Evolutionary conservation across 2,113 vertebrate genomes (phyloP).

Genomic region (Catharus fuscescens): DNA sequence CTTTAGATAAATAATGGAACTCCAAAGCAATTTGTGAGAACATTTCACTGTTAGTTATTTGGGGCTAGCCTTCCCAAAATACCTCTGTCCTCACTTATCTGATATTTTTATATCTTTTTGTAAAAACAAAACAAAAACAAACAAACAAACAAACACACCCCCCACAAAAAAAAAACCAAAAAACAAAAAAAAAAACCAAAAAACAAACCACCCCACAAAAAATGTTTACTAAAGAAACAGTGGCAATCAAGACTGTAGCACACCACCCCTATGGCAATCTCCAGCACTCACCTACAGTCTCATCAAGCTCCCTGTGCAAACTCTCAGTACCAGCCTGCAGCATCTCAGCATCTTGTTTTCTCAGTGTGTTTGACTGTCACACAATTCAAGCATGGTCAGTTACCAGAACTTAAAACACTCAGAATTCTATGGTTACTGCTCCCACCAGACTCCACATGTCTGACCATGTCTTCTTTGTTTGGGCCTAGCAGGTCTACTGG

Average conservation of each 20-base stretch:
- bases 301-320: background rate
- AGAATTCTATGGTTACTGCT: background rate
- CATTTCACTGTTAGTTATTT: background rate
- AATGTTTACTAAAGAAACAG: background rate
- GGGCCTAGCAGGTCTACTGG: background rate
- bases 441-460: background rate
- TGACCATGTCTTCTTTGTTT: background rate
- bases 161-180: background rate
- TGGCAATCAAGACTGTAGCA: background rate
- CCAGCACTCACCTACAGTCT: background rate
- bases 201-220: no score
- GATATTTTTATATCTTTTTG: background rate
- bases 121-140: background rate
- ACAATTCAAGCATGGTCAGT: background rate
- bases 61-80: background rate
- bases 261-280: background rate
- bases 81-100: background rate
- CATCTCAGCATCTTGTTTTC: background rate
- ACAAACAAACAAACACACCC: background rate
- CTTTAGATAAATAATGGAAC: background rate
- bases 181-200: background rate
- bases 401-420: background rate
- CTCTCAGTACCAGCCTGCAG: background rate
- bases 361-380: background rate
- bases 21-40: background rate